Evolutionary conservation across 1,140 invertebrate genomes (phyloP), one percentile per base, ranked within the genome.

Genomic region (Cryptotermes secundus): DNA sequence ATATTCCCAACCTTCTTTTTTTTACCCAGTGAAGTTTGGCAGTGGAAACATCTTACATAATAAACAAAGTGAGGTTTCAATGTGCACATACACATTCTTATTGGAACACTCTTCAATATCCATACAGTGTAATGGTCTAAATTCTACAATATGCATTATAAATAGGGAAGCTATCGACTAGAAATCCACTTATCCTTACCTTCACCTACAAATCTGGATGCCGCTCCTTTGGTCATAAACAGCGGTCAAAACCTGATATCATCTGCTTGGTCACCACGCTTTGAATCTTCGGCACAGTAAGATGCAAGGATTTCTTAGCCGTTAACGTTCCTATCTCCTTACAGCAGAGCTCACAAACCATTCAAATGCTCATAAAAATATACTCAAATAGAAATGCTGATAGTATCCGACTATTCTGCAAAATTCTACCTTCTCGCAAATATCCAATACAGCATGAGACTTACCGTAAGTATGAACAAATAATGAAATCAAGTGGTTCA

Each of bases 161-260:
- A n/a, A 72, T 72, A 31, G 59, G 59, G n/a, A 72, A 72, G 59
- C 59, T 72, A 72, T n/a, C 59, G 59, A 31, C 59, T 72, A 72
- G 59, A 72, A 72, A 72, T 31, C 59, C 59, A 72, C 59, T 31
- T 72, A 72, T 72, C 59, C 59, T 72, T 72, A 72, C 59, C 59
- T 72, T 72, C 59, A 72, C 6, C 2, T 72, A 26, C n/a, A 31
- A 31, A 72, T n/a, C 26, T 72, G 59, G 59, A 31, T n/a, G 59
- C 10, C 59, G 31, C 2, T 72, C 59, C 59, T 31, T 9, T 65
- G 59, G 59, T 65, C 26, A n/a, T 65, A 65, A 26, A 72, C 3
- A 7, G 3, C 31, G n/a, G 9, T n/a, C n/a, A 14, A n/a, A 31
- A 31, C 59, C 59, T 72, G n/a, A 72, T n/a, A 72, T 31, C 2